phyloP scores from a whole-genome alignment of 2,888 invertebrate genomes.

The Callinectes sapidus region DNA sequence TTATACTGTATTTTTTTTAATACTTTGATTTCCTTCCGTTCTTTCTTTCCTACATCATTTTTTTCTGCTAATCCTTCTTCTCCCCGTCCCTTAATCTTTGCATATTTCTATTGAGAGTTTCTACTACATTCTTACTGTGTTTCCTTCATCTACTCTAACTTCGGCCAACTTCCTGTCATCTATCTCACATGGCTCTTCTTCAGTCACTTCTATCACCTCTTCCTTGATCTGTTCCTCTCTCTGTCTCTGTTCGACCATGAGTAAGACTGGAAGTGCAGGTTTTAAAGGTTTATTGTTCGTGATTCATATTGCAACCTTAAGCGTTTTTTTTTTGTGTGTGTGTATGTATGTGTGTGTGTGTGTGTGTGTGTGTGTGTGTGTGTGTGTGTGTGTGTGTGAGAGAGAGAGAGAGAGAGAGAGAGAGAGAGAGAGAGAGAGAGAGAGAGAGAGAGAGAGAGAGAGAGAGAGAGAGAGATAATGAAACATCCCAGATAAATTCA shows the following conservation, averaged over 20 bases:
- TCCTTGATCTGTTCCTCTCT: not conserved
- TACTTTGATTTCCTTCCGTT: not conserved
- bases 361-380: too few species aligned
- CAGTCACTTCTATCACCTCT: not conserved
- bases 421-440: slow-evolving; percentile 37
- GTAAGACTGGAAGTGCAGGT: not conserved
- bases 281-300: not conserved
- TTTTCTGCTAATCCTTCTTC: not conserved
- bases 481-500: not conserved
- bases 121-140: not conserved
- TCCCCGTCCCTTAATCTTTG: not conserved
- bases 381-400: too few species aligned
- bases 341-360: too few species aligned
- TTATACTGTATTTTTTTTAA: not conserved
- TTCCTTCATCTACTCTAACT: not conserved
- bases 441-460: slow-evolving; percentile 17
- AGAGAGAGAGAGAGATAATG: not conserved
- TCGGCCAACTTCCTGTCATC: not conserved
- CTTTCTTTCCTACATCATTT: not conserved
- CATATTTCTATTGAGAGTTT: not conserved
- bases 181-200: not conserved
- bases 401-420: slow-evolving; percentile 34
- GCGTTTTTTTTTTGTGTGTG: too few species aligned
- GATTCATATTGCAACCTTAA: not conserved
- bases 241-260: not conserved